These are phyloP conservation scores for Brachyhypopomus gauderio DNA, from an alignment of 2,113 vertebrate genomes.

Conservation along the genomic window DNA sequence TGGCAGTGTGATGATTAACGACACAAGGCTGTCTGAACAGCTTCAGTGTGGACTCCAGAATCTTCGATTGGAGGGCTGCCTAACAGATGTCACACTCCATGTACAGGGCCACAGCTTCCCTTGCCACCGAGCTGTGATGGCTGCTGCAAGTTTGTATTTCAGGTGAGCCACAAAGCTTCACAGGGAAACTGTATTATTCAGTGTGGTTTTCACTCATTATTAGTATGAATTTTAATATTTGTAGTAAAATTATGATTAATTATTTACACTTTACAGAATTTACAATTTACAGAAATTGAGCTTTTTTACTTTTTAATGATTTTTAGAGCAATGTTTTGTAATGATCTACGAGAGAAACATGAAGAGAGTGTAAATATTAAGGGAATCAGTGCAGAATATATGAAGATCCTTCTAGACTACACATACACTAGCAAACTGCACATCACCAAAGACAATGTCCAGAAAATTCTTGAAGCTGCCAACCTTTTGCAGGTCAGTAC, in stretches of 20 bases:
- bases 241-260: no score
- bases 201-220: background rate
- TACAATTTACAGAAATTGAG: no score
- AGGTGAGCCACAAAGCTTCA: constrained; percentile 73
- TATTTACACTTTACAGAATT: no score
- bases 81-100: constrained; percentile 86
- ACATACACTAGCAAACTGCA: constrained; percentile 91
- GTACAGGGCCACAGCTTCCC: constrained; percentile 87
- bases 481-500: constrained; percentile 91
- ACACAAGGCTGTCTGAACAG: constrained; percentile 82
- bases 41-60: constrained; percentile 90
- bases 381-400: constrained; percentile 88
- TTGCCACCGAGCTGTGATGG: constrained; percentile 91
- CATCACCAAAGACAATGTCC: constrained; percentile 91
- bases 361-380: constrained; percentile 89
- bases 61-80: constrained; percentile 84
- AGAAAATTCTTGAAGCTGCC: constrained; percentile 89
- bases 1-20: constrained; percentile 80
- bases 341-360: constrained; percentile 89
- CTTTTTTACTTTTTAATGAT: background rate
- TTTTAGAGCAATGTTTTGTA: constrained; percentile 96
- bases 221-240: no score
- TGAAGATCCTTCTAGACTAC: constrained; percentile 89
- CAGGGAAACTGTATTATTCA: background rate
- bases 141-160: constrained; percentile 96